A percentile compares a stretch with the other conserved stretches of the same genome.
These are phyloP conservation scores for Hippocampus guttulatus DNA, from an alignment of 2,113 vertebrate genomes.

Conservation along the genomic window DNA sequence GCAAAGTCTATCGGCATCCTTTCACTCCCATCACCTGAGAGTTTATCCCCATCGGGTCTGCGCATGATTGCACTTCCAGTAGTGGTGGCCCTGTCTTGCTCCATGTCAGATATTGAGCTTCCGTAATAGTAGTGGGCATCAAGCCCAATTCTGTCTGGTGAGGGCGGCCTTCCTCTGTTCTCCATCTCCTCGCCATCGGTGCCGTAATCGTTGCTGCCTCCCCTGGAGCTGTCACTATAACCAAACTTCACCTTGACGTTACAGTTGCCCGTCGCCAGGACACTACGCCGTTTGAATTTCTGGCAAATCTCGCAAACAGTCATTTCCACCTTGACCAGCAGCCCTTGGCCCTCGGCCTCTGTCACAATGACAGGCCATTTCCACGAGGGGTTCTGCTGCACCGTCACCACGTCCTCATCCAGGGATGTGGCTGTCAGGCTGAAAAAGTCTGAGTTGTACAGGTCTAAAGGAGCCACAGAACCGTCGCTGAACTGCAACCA, in stretches of 20 bases:
- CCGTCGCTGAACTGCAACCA: constrained; percentile 98
- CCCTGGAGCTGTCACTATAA: constrained; percentile 66
- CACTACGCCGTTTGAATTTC: constrained; percentile 88
- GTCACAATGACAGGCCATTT: constrained; percentile 82
- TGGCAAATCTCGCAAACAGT: constrained; percentile 88
- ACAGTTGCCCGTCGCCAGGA: constrained; percentile 82
- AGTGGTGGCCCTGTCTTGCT: constrained; percentile 77
- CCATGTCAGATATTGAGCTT: constrained; percentile 75
- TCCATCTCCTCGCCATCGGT: constrained; percentile 74
- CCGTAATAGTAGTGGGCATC: constrained; percentile 70
- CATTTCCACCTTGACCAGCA: constrained; percentile 86
- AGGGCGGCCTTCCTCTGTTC: constrained; percentile 74
- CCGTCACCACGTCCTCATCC: constrained; percentile 78
- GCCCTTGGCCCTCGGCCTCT: constrained; percentile 86
- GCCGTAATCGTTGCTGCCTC: constrained; percentile 56
- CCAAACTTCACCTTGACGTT: constrained; percentile 84
- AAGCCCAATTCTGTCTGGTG: constrained; percentile 73
- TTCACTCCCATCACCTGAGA: constrained; percentile 70
- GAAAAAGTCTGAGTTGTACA: constrained; percentile 85
- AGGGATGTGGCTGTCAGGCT: constrained; percentile 82
- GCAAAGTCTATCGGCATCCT: constrained; percentile 84
- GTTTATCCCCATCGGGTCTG: constrained; percentile 71
- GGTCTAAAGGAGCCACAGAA: constrained; percentile 85
- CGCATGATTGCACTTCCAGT: constrained; percentile 72
- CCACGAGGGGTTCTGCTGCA: constrained; percentile 66